Evolutionary conservation across 2,113 vertebrate genomes (phyloP).

Genomic region (Monopterus albus): DNA sequence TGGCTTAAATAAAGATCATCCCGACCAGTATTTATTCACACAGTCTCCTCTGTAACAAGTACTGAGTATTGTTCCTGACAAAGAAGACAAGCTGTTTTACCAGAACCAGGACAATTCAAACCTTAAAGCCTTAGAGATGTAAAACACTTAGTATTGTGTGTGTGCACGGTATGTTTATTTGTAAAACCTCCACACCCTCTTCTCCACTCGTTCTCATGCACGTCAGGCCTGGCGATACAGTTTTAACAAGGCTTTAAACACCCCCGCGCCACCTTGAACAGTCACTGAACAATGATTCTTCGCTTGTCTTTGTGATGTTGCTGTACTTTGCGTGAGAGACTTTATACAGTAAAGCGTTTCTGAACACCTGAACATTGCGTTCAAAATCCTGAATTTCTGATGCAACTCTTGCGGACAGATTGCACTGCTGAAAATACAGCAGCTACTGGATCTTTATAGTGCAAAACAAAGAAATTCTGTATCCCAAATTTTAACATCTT

Average conservation of each 20-base stretch:
- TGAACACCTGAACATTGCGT: constrained; percentile 43
- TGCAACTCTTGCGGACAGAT: constrained; percentile 53
- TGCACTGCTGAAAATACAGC: constrained; percentile 22
- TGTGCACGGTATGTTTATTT: constrained; percentile 26
- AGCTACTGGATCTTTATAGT: constrained; percentile 30
- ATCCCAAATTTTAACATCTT: constrained; percentile 10
- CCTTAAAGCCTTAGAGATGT: constrained; percentile 21
- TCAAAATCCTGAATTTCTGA: constrained; percentile 51
- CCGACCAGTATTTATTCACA: constrained; percentile 42
- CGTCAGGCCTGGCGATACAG: constrained; percentile 16
- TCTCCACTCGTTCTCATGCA: constrained; percentile 15
- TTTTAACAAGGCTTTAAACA: constrained; percentile 49
- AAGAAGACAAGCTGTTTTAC: constrained; percentile 25
- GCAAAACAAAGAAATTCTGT: constrained; percentile 32
- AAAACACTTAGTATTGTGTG: neutral
- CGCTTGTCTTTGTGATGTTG: constrained; percentile 35
- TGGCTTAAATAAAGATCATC: constrained; percentile 64
- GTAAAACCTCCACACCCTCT: constrained; percentile 35
- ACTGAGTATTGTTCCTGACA: constrained; percentile 28
- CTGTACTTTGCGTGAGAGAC: constrained; percentile 35
- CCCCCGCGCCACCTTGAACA: constrained; percentile 42
- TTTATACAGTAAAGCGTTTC: constrained; percentile 29
- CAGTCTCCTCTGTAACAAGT: constrained; percentile 18
- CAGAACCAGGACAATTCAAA: constrained; percentile 12
- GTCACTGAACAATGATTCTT: constrained; percentile 38